Conservation (phyloP, 2,113 vertebrate species). For the Cromileptes altivelis region DNA sequence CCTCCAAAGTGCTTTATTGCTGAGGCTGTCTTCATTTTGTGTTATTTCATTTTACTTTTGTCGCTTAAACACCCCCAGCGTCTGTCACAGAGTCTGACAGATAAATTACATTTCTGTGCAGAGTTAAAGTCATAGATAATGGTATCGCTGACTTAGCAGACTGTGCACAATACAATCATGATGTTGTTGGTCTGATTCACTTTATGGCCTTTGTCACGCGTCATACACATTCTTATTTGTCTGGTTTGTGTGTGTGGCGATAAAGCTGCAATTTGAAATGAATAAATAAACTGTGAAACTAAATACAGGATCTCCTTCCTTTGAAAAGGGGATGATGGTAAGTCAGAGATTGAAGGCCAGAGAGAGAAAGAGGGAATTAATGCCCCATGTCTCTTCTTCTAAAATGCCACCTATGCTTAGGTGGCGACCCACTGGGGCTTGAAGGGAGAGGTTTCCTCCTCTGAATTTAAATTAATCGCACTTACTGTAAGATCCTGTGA, state of each 20-base stretch:
- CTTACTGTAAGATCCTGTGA: background rate
- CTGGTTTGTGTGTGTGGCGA: background rate
- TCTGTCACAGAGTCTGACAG: conserved; percentile 14
- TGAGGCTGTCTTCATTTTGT: conserved; percentile 1
- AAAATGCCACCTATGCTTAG: conserved; percentile 39
- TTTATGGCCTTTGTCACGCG: conserved; percentile 6
- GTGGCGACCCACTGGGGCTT: conserved; percentile 8
- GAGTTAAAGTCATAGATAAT: conserved; percentile 15
- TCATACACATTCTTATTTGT: background rate
- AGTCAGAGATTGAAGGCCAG: background rate
- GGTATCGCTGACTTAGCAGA: background rate
- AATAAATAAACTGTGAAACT: background rate
- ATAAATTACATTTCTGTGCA: conserved; percentile 27
- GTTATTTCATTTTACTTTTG: background rate
- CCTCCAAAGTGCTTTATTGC: background rate
- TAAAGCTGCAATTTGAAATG: conserved; percentile 1
- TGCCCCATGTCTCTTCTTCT: conserved; percentile 13
- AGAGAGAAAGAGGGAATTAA: background rate
- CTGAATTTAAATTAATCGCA: conserved; percentile 38
- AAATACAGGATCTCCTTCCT: background rate
- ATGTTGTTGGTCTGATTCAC: conserved; percentile 10
- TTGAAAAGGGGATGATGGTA: background rate
- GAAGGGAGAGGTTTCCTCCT: conserved; percentile 17
- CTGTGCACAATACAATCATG: background rate
- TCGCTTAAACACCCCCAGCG: conserved; percentile 12